Conservation (phyloP, 1,140 invertebrate genomes). For the Platyura marginata region DNA sequence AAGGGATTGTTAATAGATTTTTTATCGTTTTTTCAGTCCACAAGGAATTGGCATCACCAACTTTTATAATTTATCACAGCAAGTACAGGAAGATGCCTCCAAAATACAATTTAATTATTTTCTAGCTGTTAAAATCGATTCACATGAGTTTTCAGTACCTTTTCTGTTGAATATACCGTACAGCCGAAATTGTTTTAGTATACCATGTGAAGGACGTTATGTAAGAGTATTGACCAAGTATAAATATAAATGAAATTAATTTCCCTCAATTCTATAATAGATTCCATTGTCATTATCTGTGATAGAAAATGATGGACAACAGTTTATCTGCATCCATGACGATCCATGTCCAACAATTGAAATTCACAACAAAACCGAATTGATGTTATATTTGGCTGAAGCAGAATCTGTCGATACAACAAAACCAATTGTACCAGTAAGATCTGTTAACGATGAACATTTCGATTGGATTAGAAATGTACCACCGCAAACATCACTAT, state of each 20-base stretch:
- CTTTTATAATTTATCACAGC: not conserved
- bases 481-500: constrained; percentile 12
- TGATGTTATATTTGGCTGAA: constrained; percentile 17
- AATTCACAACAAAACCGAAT: constrained; percentile 16
- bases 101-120: not conserved
- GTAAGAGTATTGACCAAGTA: no score
- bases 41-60: not conserved
- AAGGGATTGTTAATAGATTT: no score
- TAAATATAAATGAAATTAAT: no score
- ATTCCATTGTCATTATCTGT: constrained; percentile 15
- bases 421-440: constrained; percentile 10
- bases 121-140: not conserved
- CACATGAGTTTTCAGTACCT: constrained; percentile 15
- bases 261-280: not conserved
- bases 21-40: no score
- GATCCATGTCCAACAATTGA: constrained; percentile 14
- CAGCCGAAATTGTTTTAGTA: constrained; percentile 16
- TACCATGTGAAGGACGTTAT: no score
- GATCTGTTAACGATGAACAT: constrained; percentile 12
- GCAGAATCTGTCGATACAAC: constrained; percentile 16
- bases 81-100: no score
- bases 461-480: constrained; percentile 20
- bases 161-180: constrained; percentile 14
- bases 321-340: constrained; percentile 15
- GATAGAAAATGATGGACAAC: constrained; percentile 16